These are phyloP conservation scores for Chironomus riparius DNA, from an alignment of 2,888 invertebrate genomes.

Conservation along the genomic window DNA sequence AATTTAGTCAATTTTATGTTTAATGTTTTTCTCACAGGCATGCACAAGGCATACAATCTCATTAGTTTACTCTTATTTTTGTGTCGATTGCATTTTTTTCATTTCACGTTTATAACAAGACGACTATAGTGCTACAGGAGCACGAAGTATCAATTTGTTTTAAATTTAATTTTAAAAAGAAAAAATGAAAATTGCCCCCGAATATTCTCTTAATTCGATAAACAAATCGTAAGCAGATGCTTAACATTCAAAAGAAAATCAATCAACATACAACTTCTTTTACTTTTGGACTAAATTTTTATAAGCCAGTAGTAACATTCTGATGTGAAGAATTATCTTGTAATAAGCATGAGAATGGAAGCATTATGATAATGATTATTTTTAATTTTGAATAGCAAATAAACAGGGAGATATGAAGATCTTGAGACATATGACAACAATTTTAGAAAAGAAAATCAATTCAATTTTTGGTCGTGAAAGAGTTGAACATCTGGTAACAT, in stretches of 20 bases:
- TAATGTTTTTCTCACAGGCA: constrained; percentile 2
- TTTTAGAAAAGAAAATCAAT: no score
- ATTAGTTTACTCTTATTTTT: constrained; percentile 39
- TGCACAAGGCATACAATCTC: neutral
- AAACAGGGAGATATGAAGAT: neutral
- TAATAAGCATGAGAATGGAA: no score
- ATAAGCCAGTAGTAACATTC: no score
- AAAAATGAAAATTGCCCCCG: no score
- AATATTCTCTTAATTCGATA: neutral
- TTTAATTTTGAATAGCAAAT: neutral
- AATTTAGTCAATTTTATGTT: neutral
- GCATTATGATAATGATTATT: neutral
- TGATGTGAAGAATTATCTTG: neutral
- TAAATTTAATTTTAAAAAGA: no score
- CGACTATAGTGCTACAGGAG: no score
- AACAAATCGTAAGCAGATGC: constrained; percentile 18
- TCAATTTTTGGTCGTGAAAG: no score
- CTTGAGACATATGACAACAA: no score
- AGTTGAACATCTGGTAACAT: no score
- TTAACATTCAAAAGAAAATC: neutral
- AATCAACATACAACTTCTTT: neutral
- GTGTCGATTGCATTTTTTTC: constrained; percentile 35
- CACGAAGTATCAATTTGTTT: no score
- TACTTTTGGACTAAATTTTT: neutral
- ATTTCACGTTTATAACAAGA: constrained; percentile 29